Percentiles rank a stretch among this genome's conserved stretches.
Conservation (phyloP, 2,113 vertebrate species). For the Ancistrus triradiatus region DNA sequence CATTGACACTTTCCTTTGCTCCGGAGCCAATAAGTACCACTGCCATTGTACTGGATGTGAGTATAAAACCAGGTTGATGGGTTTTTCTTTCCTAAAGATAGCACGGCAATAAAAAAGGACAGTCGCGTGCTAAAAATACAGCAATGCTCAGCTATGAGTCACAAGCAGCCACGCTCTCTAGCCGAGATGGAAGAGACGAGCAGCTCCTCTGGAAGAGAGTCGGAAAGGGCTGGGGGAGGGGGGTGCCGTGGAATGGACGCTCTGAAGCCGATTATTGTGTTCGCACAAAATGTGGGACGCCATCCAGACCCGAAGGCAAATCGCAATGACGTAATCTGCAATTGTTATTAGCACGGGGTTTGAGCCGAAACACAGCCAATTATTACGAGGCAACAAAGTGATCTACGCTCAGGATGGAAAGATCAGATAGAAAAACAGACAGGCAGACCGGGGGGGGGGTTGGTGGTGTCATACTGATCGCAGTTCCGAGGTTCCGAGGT, state of each 20-base stretch:
- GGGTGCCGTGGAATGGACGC: neutral
- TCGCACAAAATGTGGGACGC: constrained; percentile 35
- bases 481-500: too few species aligned
- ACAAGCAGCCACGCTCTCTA: constrained; percentile 34
- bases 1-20: too few species aligned
- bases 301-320: constrained; percentile 42
- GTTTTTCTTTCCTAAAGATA: constrained; percentile 23
- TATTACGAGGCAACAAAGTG: constrained; percentile 28
- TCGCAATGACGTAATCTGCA: constrained; percentile 38
- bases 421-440: neutral
- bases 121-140: constrained; percentile 42
- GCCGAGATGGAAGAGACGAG: constrained; percentile 32
- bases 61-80: neutral
- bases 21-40: too few species aligned
- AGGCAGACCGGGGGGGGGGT: too few species aligned
- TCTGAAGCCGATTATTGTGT: constrained; percentile 14
- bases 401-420: constrained; percentile 1
- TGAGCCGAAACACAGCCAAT: constrained; percentile 32
- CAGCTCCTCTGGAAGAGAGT: constrained; percentile 9
- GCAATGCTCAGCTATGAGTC: constrained; percentile 39
- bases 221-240: constrained; percentile 7
- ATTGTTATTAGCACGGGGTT: constrained; percentile 43
- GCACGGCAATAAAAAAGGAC: neutral
- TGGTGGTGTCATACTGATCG: too few species aligned
- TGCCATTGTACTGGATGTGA: constrained; percentile 6